phyloP scores from a whole-genome alignment of 2,888 invertebrate species.

The Drosophila picticornis region DNA sequence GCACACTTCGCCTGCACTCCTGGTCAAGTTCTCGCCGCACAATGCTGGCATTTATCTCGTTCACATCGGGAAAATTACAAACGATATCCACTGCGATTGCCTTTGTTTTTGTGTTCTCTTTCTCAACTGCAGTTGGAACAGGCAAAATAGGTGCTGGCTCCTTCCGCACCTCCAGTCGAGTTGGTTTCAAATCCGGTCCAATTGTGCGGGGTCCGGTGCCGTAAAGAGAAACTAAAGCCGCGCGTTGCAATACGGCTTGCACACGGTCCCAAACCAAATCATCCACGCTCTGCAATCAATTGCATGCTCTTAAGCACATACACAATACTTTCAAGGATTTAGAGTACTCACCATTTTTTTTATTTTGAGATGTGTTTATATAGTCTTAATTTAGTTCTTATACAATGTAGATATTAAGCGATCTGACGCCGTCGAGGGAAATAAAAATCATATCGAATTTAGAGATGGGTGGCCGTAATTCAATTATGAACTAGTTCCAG shows the following conservation, averaged over 20 bases:
- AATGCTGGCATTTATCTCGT: constrained; percentile 70
- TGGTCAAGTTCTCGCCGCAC: constrained; percentile 69
- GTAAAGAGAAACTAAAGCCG: constrained; percentile 50
- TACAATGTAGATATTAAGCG: not conserved
- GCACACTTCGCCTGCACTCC: constrained; percentile 69
- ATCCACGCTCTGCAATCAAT: constrained; percentile 55
- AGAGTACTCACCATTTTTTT: constrained; percentile 36
- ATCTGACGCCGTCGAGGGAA: constrained; percentile 1
- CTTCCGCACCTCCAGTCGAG: constrained; percentile 1
- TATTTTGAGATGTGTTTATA: not conserved
- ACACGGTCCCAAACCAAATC: constrained; percentile 41
- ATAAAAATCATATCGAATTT: not conserved
- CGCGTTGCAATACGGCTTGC: constrained; percentile 58
- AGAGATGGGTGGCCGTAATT: not conserved
- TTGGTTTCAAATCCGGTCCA: constrained; percentile 69
- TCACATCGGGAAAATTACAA: constrained; percentile 48
- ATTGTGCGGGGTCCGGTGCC: constrained; percentile 73
- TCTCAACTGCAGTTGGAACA: not conserved
- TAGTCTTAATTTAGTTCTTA: not conserved
- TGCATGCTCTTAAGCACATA: not conserved
- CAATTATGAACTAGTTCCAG: constrained; percentile 12
- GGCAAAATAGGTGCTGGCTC: not conserved
- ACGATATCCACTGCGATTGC: constrained; percentile 35
- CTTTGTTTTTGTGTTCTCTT: no score
- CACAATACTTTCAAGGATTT: not conserved